A percentile compares a stretch with the other conserved stretches of the same genome.
These are phyloP conservation scores for Entelurus aequoreus DNA, from an alignment of 2,113 vertebrate species.

Conservation along the genomic window DNA sequence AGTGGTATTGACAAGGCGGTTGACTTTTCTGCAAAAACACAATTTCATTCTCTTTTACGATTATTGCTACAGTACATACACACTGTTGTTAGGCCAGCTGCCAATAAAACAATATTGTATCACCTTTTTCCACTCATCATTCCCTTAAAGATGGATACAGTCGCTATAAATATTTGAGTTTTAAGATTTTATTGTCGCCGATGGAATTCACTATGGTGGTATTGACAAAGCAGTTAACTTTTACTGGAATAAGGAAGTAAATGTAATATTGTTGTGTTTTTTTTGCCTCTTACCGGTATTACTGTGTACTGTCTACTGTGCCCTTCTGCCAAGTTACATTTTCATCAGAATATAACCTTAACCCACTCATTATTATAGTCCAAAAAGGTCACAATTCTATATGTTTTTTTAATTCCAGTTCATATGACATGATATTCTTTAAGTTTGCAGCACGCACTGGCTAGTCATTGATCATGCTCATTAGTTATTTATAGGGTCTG, in stretches of 20 bases:
- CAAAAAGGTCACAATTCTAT: background rate
- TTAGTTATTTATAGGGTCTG: background rate
- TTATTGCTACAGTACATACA: background rate
- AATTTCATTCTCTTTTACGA: conserved; percentile 32
- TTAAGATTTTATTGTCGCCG: conserved; percentile 45
- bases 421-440: background rate
- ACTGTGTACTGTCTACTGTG: conserved; percentile 49
- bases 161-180: conserved; percentile 16
- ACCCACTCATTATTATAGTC: conserved; percentile 12
- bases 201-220: conserved; percentile 50
- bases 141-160: background rate
- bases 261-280: conserved; percentile 53
- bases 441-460: background rate
- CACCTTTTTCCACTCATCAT: too few relatives aligned
- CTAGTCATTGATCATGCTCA: background rate
- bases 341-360: conserved; percentile 37
- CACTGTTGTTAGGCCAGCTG: background rate
- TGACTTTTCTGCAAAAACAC: conserved; percentile 51
- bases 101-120: too few relatives aligned
- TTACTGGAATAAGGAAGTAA: conserved; percentile 36
- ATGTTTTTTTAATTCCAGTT: background rate
- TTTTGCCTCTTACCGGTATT: conserved; percentile 24
- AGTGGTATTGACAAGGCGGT: conserved; percentile 49
- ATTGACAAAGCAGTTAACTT: conserved; percentile 50
- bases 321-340: conserved; percentile 34